A percentile compares a stretch with the other conserved stretches of the same genome.
Evolutionary conservation across 2,797 vertebrate genomes (phyloP).

Genomic region (Decapterus maruadsi): DNA sequence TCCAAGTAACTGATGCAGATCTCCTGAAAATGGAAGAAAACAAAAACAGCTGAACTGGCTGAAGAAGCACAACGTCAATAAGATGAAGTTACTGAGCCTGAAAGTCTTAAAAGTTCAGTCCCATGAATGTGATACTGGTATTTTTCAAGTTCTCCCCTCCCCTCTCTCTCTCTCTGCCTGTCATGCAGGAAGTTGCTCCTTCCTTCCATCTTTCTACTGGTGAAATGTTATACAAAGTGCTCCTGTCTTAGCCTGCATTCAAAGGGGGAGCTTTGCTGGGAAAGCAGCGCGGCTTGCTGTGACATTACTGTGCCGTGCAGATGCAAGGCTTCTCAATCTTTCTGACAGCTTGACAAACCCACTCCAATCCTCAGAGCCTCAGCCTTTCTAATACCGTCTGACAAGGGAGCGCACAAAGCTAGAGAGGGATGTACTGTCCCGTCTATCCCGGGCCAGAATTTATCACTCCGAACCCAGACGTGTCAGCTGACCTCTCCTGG

Average conservation of each 20-base stretch:
- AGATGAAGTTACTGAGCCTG: not conserved
- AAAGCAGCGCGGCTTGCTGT: slow-evolving; percentile 56
- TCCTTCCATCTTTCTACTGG: slow-evolving; percentile 29
- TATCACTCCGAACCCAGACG: slow-evolving; percentile 59
- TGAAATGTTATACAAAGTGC: slow-evolving; percentile 36
- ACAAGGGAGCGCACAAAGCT: slow-evolving; percentile 68
- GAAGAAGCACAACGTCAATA: slow-evolving; percentile 13
- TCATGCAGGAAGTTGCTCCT: slow-evolving; percentile 21
- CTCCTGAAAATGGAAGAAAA: slow-evolving; percentile 85
- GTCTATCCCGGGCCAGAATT: slow-evolving; percentile 54
- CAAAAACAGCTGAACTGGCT: slow-evolving; percentile 32
- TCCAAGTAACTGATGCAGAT: slow-evolving; percentile 99
- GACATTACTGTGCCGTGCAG: slow-evolving; percentile 69
- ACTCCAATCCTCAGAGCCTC: slow-evolving; percentile 67
- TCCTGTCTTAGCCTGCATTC: slow-evolving; percentile 42
- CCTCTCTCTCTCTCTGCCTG: no score
- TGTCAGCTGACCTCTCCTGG: slow-evolving; percentile 92
- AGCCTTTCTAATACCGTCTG: slow-evolving; percentile 69
- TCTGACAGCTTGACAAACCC: slow-evolving; percentile 81
- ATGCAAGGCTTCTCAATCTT: slow-evolving; percentile 82
- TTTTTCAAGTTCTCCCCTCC: not conserved
- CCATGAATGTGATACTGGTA: not conserved
- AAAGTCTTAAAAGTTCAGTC: not conserved
- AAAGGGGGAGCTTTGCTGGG: slow-evolving; percentile 46
- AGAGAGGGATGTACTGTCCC: slow-evolving; percentile 54